Percentiles rank a stretch among this genome's conserved stretches.
These are phyloP conservation scores for Pocota personata DNA, from an alignment of 2,888 invertebrate species.

Conservation along the genomic window DNA sequence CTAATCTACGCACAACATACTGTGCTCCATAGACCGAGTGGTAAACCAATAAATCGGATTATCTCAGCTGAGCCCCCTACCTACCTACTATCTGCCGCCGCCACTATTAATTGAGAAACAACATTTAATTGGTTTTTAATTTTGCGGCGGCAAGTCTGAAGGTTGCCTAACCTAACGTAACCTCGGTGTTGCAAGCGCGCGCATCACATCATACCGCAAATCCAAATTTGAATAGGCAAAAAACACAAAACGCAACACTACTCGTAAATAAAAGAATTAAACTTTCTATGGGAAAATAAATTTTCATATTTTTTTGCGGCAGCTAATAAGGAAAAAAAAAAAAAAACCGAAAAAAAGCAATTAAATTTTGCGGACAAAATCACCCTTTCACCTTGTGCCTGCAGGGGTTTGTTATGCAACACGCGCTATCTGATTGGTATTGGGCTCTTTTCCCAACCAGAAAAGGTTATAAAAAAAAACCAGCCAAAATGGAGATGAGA, in stretches of 20 bases:
- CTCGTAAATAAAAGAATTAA: constrained; percentile 15
- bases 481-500: constrained; percentile 7
- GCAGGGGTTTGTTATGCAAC: constrained; percentile 32
- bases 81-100: background rate
- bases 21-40: background rate
- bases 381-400: constrained; percentile 36
- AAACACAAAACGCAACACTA: background rate
- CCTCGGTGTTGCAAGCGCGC: background rate
- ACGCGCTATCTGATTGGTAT: background rate
- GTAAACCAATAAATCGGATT: constrained; percentile 48
- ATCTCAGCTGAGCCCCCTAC: background rate
- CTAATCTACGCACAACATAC: constrained; percentile 19
- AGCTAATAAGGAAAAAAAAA: background rate
- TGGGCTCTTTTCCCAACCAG: background rate
- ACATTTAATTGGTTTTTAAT: constrained; percentile 42
- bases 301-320: constrained; percentile 2
- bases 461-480: background rate
- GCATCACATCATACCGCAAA: background rate
- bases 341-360: constrained; percentile 42
- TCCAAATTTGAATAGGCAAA: background rate
- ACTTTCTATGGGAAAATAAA: constrained; percentile 6
- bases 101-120: constrained; percentile 11
- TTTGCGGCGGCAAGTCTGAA: background rate
- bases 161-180: background rate
- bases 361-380: constrained; percentile 53